These are phyloP conservation scores for Shargacucullia verbasci DNA, from an alignment of 2,888 invertebrate species.

Conservation along the genomic window DNA sequence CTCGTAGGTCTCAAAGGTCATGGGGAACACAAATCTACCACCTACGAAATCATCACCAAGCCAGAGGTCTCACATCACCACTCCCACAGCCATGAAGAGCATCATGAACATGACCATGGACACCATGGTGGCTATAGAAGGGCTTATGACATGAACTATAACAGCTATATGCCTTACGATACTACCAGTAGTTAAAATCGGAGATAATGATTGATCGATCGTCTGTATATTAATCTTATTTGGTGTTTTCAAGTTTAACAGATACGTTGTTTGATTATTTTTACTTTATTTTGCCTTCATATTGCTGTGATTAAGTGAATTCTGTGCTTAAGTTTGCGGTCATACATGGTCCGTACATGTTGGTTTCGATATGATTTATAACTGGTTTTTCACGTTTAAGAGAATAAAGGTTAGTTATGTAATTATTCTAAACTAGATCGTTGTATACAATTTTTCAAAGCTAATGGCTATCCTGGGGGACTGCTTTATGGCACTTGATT, in stretches of 20 bases:
- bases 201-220: not conserved
- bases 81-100: conserved; percentile 92
- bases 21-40: conserved; percentile 92
- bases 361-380: too few relatives aligned
- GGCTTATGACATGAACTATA: conserved; percentile 85
- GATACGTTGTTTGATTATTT: conserved; percentile 1
- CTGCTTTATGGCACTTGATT: not conserved
- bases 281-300: not conserved
- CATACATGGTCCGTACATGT: too few relatives aligned
- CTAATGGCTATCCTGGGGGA: not conserved
- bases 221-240: conserved; percentile 4
- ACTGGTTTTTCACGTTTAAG: too few relatives aligned
- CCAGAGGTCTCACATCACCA: conserved; percentile 93
- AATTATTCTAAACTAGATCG: not conserved
- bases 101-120: conserved; percentile 87
- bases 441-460: not conserved
- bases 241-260: conserved; percentile 4
- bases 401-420: too few relatives aligned
- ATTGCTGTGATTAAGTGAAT: too few relatives aligned
- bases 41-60: conserved; percentile 95
- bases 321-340: too few relatives aligned
- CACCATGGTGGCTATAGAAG: conserved; percentile 89
- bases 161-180: conserved; percentile 83
- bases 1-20: conserved; percentile 93
- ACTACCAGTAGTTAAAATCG: conserved; percentile 68